Percentiles rank a stretch among this genome's conserved stretches.
Evolutionary conservation across 2,888 invertebrate species (phyloP).

Genomic region (Drosophila fulvimacula): DNA sequence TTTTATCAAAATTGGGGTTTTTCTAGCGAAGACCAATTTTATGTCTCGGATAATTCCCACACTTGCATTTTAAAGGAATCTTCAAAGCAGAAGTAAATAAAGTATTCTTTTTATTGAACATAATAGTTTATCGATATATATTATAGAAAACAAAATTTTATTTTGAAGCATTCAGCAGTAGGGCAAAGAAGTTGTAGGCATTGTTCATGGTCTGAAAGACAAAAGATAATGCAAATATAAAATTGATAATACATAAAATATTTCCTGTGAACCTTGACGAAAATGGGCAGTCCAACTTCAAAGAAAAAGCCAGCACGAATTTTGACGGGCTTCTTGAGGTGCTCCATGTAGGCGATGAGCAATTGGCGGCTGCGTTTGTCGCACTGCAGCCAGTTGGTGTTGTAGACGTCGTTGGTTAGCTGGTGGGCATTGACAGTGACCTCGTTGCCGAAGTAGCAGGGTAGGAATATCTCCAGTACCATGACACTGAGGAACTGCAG

Average conservation of each 20-base stretch:
- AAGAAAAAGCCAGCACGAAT: slow-evolving; percentile 78
- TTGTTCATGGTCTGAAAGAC: slow-evolving; percentile 77
- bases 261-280: slow-evolving; percentile 69
- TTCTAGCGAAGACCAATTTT: too few species aligned
- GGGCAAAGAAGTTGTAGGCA: slow-evolving; percentile 78
- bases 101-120: not conserved
- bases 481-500: slow-evolving; percentile 73
- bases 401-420: slow-evolving; percentile 70
- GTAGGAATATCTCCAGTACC: slow-evolving; percentile 78
- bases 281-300: slow-evolving; percentile 76
- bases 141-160: not conserved
- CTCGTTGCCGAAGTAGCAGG: slow-evolving; percentile 81
- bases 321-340: slow-evolving; percentile 69
- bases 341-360: slow-evolving; percentile 76
- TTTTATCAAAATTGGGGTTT: too few species aligned
- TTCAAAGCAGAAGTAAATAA: too few species aligned
- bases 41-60: too few species aligned
- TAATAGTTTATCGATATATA: too few species aligned
- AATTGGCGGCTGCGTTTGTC: slow-evolving; percentile 54
- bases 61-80: too few species aligned
- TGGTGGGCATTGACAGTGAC: slow-evolving; percentile 69
- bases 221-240: not conserved
- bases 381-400: slow-evolving; percentile 73
- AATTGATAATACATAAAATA: not conserved
- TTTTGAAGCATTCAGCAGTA: slow-evolving; percentile 73